Evolutionary conservation across 2,113 vertebrate species (phyloP).

Genomic region (Syngnathus scovelli): DNA sequence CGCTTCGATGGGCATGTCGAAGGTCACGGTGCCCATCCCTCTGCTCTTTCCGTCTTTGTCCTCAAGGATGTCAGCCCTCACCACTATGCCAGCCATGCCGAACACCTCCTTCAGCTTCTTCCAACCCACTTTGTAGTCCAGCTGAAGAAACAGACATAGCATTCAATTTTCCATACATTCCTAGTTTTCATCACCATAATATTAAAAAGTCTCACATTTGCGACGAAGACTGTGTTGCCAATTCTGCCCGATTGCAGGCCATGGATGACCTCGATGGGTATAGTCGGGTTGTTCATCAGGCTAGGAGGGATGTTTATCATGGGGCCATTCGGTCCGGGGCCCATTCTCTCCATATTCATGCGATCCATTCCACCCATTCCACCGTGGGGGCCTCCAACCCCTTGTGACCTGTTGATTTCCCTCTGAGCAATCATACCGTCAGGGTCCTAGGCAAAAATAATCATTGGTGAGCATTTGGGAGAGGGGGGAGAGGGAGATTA

Average conservation of each 20-base stretch:
- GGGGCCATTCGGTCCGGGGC: conserved; percentile 73
- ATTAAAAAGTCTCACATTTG: conserved; percentile 78
- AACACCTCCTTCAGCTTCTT: conserved; percentile 99
- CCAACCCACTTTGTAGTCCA: conserved; percentile 98
- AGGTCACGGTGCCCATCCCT: conserved; percentile 94
- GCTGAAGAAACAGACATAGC: conserved; percentile 56
- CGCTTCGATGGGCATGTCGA: conserved; percentile 92
- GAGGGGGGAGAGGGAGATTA: background rate
- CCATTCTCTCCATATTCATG: conserved; percentile 67
- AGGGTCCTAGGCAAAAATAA: conserved; percentile 73
- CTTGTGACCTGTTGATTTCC: conserved; percentile 80
- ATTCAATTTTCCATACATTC: no score
- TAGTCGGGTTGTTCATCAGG: conserved; percentile 95
- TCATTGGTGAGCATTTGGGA: background rate
- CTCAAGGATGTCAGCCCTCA: conserved; percentile 89
- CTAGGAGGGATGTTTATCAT: conserved; percentile 91
- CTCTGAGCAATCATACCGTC: conserved; percentile 90
- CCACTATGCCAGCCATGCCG: conserved; percentile 87
- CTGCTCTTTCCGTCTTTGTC: conserved; percentile 97
- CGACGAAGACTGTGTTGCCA: conserved; percentile 92
- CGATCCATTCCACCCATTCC: conserved; percentile 71
- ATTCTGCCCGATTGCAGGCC: conserved; percentile 93
- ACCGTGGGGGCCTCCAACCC: conserved; percentile 48
- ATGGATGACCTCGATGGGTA: conserved; percentile 93
- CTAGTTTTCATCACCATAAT: background rate